Base-by-base conservation (phyloP, 2,888 invertebrate genomes). In the Artemia sinica region DNA sequence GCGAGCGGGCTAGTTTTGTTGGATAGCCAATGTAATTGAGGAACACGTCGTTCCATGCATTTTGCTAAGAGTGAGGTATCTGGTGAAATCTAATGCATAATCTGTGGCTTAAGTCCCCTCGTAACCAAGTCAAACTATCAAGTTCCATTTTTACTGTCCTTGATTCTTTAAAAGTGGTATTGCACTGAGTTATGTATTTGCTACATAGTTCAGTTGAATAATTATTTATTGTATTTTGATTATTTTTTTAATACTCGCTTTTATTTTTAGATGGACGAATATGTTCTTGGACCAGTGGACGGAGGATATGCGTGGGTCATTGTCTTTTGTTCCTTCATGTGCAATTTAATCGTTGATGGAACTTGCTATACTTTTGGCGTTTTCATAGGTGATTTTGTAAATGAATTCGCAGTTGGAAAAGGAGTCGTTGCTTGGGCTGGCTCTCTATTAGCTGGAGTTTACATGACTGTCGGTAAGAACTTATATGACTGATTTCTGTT, bases 361-460 rank as follows among this genome's bases (percentile, higher is more conserved):
- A 93, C 98, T 72, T 91, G 94, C n/a, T 97, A 96, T 80, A 92
- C 95, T 9, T 98, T 97, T 79, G 96, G 97, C 69, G 88, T 96
- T 76, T 91, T 92, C 81, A 83, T 92, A 66, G 83, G 84, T 49
- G 86, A 88, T 75, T 86, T 92, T 75, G 88, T 88, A 71, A 80
- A 79, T 3, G 86, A 86, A 77, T 98, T 91, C 77, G 85, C 85
- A 48, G 89, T 88, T 76, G 88, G 90, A 69, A 89, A 88, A 75
- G 90, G 90, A 69, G 90, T 86, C 73, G 88, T 88, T 52, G 91
- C 96, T 67, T 91, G 93, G 89, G 90, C 93, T 70, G 95, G 95
- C 73, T 94, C 94, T 73, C 83, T 96, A 69, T 83, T 98, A 52
- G 91, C 93, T 72, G 97, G 97, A 73, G 89, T 92, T 79, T 98